Base-by-base conservation (phyloP, 2,888 invertebrate genomes). In the Cybosia mesomella region DNA sequence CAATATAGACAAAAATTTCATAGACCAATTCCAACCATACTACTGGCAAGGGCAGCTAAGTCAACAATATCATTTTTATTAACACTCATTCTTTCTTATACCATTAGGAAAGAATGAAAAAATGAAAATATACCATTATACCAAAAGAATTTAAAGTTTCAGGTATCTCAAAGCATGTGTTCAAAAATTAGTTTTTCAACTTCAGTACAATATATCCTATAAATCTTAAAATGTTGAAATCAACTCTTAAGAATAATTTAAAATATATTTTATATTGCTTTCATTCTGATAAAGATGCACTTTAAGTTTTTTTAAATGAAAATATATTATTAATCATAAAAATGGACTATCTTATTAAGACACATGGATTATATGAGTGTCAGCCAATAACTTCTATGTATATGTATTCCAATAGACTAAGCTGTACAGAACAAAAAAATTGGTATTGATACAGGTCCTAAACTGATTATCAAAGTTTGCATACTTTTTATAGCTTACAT, bases 351-450 rank as follows among this genome's bases (percentile, higher is more conserved):
- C 63, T 66, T 79, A 80, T 73, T 79, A 79, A 79, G 79, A 79
- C 81, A 79, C 79, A 78, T 78, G 70, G 70, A 77, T 58, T 70
- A 68, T 67, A 68, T 69, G 66, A 74, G 73, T 73, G 80, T 80
- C 49, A n/a, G 49, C n/a, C n/a, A 49, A 49, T 49, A 9, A 49
- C 49, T 49, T 49, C 49, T 49, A 49, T n/a, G 9, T 49, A n/a
- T 8, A 49, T n/a, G 28, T 28, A 28, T 28, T 5, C 28, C 18
- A 8, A 7, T 18, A 7, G 43, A 43, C 43, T 43, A 18, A n/a
- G 43, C 49, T 49, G 49, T n/a, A n/a, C 18, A 18, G n/a, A 49
- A 43, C 43, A 43, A 18, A 43, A 18, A 43, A 7, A 10, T 32
- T 34, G 34, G 34, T 34, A 34, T 39, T 4, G 39, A 5, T 15